Percentiles rank a stretch among this genome's conserved stretches.
phyloP scores from a whole-genome alignment of 2,888 invertebrate species.

The Drosophila kanekoi region DNA sequence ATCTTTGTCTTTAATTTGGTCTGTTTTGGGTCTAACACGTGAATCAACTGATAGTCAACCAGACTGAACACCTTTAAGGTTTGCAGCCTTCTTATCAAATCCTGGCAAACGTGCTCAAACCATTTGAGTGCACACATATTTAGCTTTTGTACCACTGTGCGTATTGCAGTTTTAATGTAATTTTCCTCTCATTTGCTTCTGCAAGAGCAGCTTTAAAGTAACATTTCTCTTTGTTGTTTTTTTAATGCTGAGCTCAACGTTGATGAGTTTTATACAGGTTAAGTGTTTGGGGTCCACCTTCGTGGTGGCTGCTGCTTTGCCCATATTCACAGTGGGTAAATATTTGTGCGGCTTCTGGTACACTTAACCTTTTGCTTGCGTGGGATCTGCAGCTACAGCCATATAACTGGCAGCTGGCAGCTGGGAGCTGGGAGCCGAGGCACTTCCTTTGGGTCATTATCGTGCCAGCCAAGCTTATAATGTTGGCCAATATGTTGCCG shows the following conservation, averaged over 20 bases:
- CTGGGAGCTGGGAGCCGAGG: background rate
- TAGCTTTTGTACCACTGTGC: slow-evolving; percentile 26
- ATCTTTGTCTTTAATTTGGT: too few species aligned
- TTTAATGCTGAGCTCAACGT: slow-evolving; percentile 33
- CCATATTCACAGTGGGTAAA: slow-evolving; percentile 23
- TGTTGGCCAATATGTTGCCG: slow-evolving; percentile 6
- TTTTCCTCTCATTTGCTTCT: slow-evolving; percentile 2
- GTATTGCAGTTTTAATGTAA: slow-evolving; percentile 24
- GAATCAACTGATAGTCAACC: too few species aligned
- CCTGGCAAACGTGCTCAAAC: too few species aligned
- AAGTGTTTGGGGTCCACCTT: slow-evolving; percentile 43
- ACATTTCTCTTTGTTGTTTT: slow-evolving; percentile 2
- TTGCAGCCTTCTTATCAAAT: too few species aligned
- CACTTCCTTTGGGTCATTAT: slow-evolving; percentile 43
- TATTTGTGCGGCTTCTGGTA: slow-evolving; percentile 44
- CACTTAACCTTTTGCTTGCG: slow-evolving; percentile 38
- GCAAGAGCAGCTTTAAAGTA: slow-evolving; percentile 8
- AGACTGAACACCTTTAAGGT: too few species aligned
- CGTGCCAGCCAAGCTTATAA: slow-evolving; percentile 24
- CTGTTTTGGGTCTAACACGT: too few species aligned
- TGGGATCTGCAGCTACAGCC: slow-evolving; percentile 1
- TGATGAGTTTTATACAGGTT: slow-evolving; percentile 56
- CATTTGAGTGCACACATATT: background rate
- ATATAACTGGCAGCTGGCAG: slow-evolving; percentile 1
- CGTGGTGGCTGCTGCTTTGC: slow-evolving; percentile 12